Percentiles rank a stretch among this genome's conserved stretches.
phyloP scores from a whole-genome alignment of 1,140 invertebrate genomes.

The Phymastichus coffea region DNA sequence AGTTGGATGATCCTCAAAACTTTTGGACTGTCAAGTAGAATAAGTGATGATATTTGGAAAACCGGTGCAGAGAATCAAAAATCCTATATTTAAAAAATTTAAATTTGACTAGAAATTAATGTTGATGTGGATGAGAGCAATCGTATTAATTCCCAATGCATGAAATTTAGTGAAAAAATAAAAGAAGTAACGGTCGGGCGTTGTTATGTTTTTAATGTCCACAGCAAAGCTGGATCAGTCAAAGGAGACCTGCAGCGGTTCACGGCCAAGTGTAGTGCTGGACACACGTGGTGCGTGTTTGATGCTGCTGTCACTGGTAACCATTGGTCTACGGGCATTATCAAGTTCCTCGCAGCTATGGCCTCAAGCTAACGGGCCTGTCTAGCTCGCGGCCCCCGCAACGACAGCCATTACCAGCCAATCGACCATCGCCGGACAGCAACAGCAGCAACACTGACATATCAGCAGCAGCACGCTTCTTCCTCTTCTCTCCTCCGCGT shows the following conservation, averaged over 20 bases:
- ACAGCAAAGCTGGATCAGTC: constrained; percentile 51
- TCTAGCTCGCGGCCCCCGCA: constrained; percentile 38
- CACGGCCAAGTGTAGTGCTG: constrained; percentile 26
- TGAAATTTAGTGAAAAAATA: too few species aligned
- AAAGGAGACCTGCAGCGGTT: constrained; percentile 50
- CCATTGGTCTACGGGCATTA: constrained; percentile 25
- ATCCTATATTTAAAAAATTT: too few species aligned
- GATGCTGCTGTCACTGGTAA: constrained; percentile 29
- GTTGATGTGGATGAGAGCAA: too few species aligned
- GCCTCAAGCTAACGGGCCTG: constrained; percentile 29
- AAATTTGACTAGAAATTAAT: too few species aligned
- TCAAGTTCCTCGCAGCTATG: constrained; percentile 28
- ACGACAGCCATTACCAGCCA: not conserved
- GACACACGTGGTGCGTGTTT: constrained; percentile 25
- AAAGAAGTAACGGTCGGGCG: too few species aligned
- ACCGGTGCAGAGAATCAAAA: too few species aligned
- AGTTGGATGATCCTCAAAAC: too few species aligned
- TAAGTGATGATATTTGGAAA: too few species aligned
- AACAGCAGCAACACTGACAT: constrained; percentile 13
- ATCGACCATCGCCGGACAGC: not conserved
- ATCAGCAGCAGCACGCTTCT: constrained; percentile 12
- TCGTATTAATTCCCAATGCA: too few species aligned
- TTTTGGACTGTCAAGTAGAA: too few species aligned
- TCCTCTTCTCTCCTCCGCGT: too few species aligned
- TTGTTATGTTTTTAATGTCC: constrained; percentile 36